Base-by-base conservation (phyloP, 2,888 invertebrate genomes). In the Periphyllus acericola region DNA sequence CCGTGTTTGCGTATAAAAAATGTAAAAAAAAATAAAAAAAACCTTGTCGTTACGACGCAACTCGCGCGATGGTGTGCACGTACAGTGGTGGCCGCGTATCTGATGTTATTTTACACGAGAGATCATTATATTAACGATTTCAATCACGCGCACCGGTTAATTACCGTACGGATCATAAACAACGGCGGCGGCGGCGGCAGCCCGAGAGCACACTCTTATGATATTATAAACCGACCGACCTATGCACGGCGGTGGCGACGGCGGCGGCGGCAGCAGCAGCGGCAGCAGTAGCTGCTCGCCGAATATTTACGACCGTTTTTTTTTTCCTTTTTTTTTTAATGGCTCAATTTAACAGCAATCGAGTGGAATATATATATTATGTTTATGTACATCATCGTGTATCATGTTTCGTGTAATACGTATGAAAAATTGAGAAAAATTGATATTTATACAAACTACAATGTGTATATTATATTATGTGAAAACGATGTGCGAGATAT, bases 301-400 rank as follows among this genome's bases (percentile, higher is more conserved):
- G 72, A 74, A 81, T 87, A 81, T 87, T 87, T 87, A 87, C 87
- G 87, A 87, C 60, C 87, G 80, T 87, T 75, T 87, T 83, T n/a
- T 71, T 46, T 71, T 17, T 40, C 19, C 11, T 17, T 46, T 29
- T 76, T 36, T 40, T 78, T 80, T 36, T 84, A 86, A 86, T 72
- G 72, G 79, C 86, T 86, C 79, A 86, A 86, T 86, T 86, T 60
- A 80, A 80, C 87, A 75, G 66, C 66, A 40, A 76, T 75, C 75
- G 75, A 25, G 60, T 76, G 14, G 46, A 66, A n/a, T 29, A 68
- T 68, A n/a, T 8, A n/a, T 25, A 9, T 14, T 32, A 29, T 17
- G 71, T 68, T 25, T 29, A 29, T 25, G 60, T 71, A 71, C 17
- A 29, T 29, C 14, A 68, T 0, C 66, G 66, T n/a, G 3, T 66